Base-by-base conservation (phyloP, 2,888 invertebrate species). In the Apamea epomidion region DNA sequence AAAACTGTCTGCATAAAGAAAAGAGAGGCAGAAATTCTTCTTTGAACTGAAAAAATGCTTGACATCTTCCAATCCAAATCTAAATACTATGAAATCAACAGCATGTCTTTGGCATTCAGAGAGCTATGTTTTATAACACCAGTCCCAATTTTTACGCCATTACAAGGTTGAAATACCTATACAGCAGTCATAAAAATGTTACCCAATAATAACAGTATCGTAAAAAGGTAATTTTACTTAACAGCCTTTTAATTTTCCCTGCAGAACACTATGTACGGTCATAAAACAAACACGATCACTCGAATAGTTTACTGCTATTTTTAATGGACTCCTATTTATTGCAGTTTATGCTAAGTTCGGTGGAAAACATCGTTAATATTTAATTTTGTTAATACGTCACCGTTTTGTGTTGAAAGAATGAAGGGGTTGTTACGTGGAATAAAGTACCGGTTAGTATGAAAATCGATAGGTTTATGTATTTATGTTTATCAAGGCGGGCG, bases 161-260 rank as follows among this genome's bases (percentile, higher is more conserved):
- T 73, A 75, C 69, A 78, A 78, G 71, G 69, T 76, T 68, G 25
- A 78, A 78, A 84, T 76, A 70, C 71, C 74, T 74, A 76, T 58
- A 76, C 69, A 21, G 45, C 32, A 54, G n/a, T 51, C 75, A 78
- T 87, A 87, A 87, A 85, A 84, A 78, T 68, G 74, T 83, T 82
- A 65, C 68, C 68, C 80, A 86, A 82, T 88, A 88, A 87, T 84
- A 86, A 87, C 78, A 79, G 78, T 80, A 78, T 84, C 87, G 85
- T 91, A 91, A 90, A 91, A 86, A 82, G 83, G 89, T 86, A 91
- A 90, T 91, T 91, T 87, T 81, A 82, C 83, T 87, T 89, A 89
- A 90, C 84, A 88, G 85, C 88, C 83, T 84, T 89, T 90, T 92
- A 91, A 92, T 85, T 91, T 90, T 90, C 86, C 76, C 69, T n/a